Evolutionary conservation across 2,113 vertebrate genomes (phyloP), one percentile per base, ranked within the genome.

Genomic region (Picathartes gymnocephalus): DNA sequence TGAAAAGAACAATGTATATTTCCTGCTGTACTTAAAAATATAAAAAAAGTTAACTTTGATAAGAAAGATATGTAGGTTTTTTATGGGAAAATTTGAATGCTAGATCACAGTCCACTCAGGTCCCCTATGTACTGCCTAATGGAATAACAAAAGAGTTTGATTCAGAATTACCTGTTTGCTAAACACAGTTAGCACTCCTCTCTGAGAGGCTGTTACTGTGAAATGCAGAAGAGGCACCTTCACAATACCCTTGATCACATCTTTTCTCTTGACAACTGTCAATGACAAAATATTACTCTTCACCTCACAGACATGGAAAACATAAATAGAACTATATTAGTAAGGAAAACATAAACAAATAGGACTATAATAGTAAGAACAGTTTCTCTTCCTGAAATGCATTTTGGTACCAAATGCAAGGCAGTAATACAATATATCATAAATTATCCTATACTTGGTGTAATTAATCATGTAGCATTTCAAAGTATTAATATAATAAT

Each of bases 121-220:
- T 92, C n/a, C 47, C 15, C 6, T 17, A 56, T 6, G 48, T 33
- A 72, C 3, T 39, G 6, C 15, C 11, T 45, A 74, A 53, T 24
- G 11, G 40, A 87, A 65, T 73, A 86, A 71, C n/a, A 33, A 62
- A 82, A 72, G 24, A 25, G 7, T 21, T 57, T 95, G 42, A 35
- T 66, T 92, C 61, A 78, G 53, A 87, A 89, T 96, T 98, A 98
- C 98, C 97, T 98, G 90, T 71, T 90, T 97, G n/a, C 92, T 97
- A 87, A 98, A 98, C 88, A 98, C 24, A 21, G 97, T 97, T 80
- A 98, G 44, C 35, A 91, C 64, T 95, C 98, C 98, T 95, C 92
- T 97, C 80, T 98, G 96, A 95, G 98, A 98, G n/a, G 95, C 97
- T 78, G 96, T 94, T 95, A 98, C 23, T 61, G 94, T 88, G 87